Evolutionary conservation across 37 sponge, comb jelly and placozoan genomes (phyloP).

Genomic region (Agelas oroides): DNA sequence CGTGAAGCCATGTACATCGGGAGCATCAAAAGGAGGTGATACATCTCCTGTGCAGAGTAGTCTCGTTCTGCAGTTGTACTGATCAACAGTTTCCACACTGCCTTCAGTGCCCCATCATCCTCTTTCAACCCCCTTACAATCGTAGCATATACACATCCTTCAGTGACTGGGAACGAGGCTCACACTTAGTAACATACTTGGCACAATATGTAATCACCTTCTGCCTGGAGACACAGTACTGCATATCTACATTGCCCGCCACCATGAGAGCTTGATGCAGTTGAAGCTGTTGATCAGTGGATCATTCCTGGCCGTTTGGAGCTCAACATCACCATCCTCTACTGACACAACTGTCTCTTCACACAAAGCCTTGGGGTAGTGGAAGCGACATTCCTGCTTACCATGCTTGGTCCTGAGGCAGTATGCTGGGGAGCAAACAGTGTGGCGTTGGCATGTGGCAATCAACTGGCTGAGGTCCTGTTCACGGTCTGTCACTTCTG

Average conservation of each 20-base stretch:
- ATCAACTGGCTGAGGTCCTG: no score
- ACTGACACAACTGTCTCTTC: neutral
- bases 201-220: constrained; percentile 39
- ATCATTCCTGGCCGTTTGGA: constrained; percentile 48
- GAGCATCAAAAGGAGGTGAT: constrained; percentile 49
- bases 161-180: constrained; percentile 47
- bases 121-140: constrained; percentile 19
- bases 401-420: constrained; percentile 52
- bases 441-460: no score
- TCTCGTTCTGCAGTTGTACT: constrained; percentile 13
- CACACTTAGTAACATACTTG: constrained; percentile 61
- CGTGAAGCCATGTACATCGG: constrained; percentile 39
- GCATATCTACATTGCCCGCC: constrained; percentile 73
- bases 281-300: constrained; percentile 54
- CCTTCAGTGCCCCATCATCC: constrained; percentile 35
- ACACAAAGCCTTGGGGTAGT: constrained; percentile 47
- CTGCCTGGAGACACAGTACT: constrained; percentile 44
- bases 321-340: neutral
- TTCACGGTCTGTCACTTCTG: no score
- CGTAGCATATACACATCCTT: constrained; percentile 24
- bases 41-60: constrained; percentile 61
- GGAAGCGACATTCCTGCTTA: constrained; percentile 52
- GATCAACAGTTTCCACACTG: constrained; percentile 43
- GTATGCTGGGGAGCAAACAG: constrained; percentile 50
- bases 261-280: constrained; percentile 50